Percentiles rank a stretch among this genome's conserved stretches.
These are phyloP conservation scores for Tortricodes alternella DNA, from an alignment of 2,888 invertebrate genomes.

Conservation along the genomic window DNA sequence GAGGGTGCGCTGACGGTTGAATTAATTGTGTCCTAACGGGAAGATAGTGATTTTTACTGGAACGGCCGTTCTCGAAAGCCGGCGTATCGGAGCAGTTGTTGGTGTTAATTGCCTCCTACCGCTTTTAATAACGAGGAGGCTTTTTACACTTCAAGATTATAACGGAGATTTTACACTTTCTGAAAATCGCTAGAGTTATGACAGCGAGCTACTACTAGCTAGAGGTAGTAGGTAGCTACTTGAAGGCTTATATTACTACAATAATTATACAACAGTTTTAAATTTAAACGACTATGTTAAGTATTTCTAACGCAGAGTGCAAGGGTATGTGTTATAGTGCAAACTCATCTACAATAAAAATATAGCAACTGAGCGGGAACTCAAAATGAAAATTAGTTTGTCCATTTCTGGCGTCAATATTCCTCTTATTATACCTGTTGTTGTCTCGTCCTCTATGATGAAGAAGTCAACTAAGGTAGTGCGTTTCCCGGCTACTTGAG, in stretches of 20 bases:
- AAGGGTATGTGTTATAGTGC: too few relatives aligned
- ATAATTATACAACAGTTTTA: too few relatives aligned
- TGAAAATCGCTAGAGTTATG: too few relatives aligned
- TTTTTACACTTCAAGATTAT: constrained; percentile 1
- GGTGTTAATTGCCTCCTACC: constrained; percentile 15
- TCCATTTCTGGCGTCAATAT: neutral
- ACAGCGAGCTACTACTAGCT: too few relatives aligned
- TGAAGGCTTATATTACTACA: too few relatives aligned
- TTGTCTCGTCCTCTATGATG: neutral
- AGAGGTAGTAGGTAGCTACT: too few relatives aligned
- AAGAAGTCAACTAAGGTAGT: neutral
- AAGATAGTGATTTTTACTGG: constrained; percentile 21
- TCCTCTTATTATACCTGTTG: neutral
- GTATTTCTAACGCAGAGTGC: too few relatives aligned
- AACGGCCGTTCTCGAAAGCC: constrained; percentile 8
- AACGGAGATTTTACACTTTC: too few relatives aligned
- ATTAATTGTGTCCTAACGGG: neutral
- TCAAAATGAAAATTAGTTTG: too few relatives aligned
- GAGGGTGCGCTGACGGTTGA: neutral
- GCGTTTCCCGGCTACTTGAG: neutral
- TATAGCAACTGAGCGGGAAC: too few relatives aligned
- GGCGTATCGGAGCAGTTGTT: constrained; percentile 4
- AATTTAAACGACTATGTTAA: too few relatives aligned
- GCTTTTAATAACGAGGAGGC: constrained; percentile 1
- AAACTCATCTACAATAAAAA: too few relatives aligned